Percentiles rank a stretch among this genome's conserved stretches.
Conservation (phyloP, 2,888 invertebrate genomes). For the Nomada fucata region DNA sequence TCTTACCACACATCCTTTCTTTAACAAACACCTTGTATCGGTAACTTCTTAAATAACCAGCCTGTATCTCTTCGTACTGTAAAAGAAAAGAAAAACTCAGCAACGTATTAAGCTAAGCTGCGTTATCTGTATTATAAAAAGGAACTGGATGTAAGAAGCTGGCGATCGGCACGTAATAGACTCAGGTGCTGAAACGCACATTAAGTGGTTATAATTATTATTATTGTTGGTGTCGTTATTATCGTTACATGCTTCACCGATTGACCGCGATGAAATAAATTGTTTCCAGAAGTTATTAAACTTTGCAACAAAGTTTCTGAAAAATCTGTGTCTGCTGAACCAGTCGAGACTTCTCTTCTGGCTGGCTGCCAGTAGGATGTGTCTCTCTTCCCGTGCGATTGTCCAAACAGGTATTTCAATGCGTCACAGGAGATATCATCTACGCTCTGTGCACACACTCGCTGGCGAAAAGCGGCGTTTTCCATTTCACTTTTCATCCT, state of each 20-base stretch:
- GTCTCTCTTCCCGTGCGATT: neutral
- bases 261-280: no score
- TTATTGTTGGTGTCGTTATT: no score
- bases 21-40: neutral
- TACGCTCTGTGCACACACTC: neutral
- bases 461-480: slow-evolving; percentile 1
- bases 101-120: no score
- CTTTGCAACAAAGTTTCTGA: neutral
- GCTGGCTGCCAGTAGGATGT: neutral
- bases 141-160: no score
- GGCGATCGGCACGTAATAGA: no score
- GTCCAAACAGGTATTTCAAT: slow-evolving; percentile 10
- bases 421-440: slow-evolving; percentile 28
- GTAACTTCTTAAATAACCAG: neutral
- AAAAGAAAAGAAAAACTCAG: no score
- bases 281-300: no score
- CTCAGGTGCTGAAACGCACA: no score
- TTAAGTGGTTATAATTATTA: no score
- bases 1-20: neutral
- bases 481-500: slow-evolving; percentile 39
- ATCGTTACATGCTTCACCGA: no score
- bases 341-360: neutral
- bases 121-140: no score
- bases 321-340: neutral
- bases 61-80: no score